Evolutionary conservation across 2,797 vertebrate species (phyloP), one percentile per base, ranked within the genome.

Genomic region (Amniataba percoides): DNA sequence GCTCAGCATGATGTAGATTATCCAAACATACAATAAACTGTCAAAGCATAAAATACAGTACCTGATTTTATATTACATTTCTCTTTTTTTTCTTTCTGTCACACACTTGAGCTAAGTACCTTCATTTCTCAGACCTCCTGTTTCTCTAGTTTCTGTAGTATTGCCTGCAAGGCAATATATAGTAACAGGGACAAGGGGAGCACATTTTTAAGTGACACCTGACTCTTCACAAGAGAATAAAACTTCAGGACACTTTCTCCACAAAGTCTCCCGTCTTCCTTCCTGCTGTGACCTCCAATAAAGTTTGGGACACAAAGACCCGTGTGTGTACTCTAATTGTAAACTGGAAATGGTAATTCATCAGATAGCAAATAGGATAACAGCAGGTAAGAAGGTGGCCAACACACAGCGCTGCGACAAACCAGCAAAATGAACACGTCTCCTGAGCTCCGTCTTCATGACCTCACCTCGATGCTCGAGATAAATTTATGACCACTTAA

Each of bases 401-500:
- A 16, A 42, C 11, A n/a, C 25, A 63, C 6, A 46, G 16, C 23
- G 14, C 19, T 59, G 7, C n/a, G 19, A 71, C 42, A 57, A 62
- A 73, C 34, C n/a, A 40, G 16, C 42, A 25, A 25, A 74, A 74
- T 70, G 7, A 63, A 70, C 48, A 67, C n/a, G 42, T 77, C 23
- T 48, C 10, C 5, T 15, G 11, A 48, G 36, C 39, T 53, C 16
- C 15, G 19, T 36, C 52, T 49, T 19, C 3, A 34, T 21, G 19
- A 21, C 16, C 3, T 13, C 16, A 53, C 49, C 60, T 65, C 60
- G 25, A 79, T 67, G 48, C 77, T 51, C 15, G 2, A 71, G 36
- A 76, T 79, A 45, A 68, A 87, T 78, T 59, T 49, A 68, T 75
- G 71, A 63, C 68, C 31, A 34, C 69, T 77, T 63, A 72, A 84